Percentiles rank a stretch among this genome's conserved stretches.
These are phyloP conservation scores for Poecilia wingei DNA, from an alignment of 2,797 vertebrate species.

Conservation along the genomic window DNA sequence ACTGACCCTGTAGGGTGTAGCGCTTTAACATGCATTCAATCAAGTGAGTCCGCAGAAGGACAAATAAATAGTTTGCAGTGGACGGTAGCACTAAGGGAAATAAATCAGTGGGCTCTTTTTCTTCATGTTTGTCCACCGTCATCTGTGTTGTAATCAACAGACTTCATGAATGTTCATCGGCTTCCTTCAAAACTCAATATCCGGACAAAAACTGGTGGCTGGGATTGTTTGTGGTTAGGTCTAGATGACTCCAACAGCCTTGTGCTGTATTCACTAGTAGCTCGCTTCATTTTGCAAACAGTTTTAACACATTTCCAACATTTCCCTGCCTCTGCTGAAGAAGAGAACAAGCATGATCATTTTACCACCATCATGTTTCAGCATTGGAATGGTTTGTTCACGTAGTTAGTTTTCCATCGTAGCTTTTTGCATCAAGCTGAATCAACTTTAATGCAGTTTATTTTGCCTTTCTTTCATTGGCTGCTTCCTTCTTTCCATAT, in stretches of 20 bases:
- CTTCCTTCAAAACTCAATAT: not conserved
- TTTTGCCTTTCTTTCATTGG: not conserved
- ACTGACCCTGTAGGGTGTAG: conserved; percentile 18
- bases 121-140: conserved; percentile 30
- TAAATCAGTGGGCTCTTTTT: conserved; percentile 64
- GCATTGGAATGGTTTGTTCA: not conserved
- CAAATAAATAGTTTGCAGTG: conserved; percentile 24
- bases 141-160: not conserved
- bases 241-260: not conserved
- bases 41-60: conserved; percentile 38
- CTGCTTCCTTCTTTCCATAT: not conserved
- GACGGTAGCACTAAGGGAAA: conserved; percentile 63
- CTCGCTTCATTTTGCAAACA: not conserved
- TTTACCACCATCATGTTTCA: not conserved
- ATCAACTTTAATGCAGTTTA: not conserved
- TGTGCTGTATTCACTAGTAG: not conserved
- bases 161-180: not conserved
- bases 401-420: not conserved
- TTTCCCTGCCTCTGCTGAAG: not conserved
- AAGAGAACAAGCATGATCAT: not conserved
- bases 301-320: not conserved
- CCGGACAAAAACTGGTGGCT: not conserved
- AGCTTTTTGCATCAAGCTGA: not conserved
- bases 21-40: conserved; percentile 52
- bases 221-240: not conserved